Evolutionary conservation across 2,888 invertebrate species (phyloP), one percentile per base, ranked within the genome.

Genomic region (Campopleginae sp.): DNA sequence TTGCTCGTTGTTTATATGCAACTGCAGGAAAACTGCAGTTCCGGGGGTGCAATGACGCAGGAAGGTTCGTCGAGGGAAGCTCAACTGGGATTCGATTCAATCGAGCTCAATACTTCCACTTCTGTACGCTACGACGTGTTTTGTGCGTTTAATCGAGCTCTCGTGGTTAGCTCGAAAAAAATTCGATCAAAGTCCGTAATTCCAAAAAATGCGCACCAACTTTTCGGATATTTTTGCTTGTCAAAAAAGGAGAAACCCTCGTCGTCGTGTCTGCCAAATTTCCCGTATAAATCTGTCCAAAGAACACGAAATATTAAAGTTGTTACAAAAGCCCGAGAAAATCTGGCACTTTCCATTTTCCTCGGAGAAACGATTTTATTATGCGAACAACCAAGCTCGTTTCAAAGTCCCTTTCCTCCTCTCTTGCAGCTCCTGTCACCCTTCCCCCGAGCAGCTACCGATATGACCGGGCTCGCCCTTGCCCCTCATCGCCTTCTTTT

Each of bases 11-110:
- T 44, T 70, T 68, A 58, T 68, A 58, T 61, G 80, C 80, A 66
- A 68, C 58, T 76, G 72, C 72, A 79, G 61, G 44, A 66, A 63
- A 46, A 74, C 68, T 54, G 71, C 66, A 72, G 58, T 63, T 48
- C 31, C 31, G 58, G 14, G 12, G 51, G 27, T 84, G 61, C 65
- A 76, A 61, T 77, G 80, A 80, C 77, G 72, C 58, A 23, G 65
- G 58, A 54, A 38, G 61, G 72, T 84, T 48, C 80, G 74, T 63
- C 78, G 72, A 44, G 74, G 66, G 75, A 83, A 61, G 54, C 66
- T 31, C 78, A 65, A 86, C 72, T 74, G 87, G 86, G 87, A n/a
- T n/a, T n/a, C 88, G 87, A 87, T 86, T 86, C 88, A 90, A 90
- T 89, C 89, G 86, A 84, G 87, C 72, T 61, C 76, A 7, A 38